Evolutionary conservation across 2,888 invertebrate genomes (phyloP), one percentile per base, ranked within the genome.

Genomic region (Drosophila neonasuta): DNA sequence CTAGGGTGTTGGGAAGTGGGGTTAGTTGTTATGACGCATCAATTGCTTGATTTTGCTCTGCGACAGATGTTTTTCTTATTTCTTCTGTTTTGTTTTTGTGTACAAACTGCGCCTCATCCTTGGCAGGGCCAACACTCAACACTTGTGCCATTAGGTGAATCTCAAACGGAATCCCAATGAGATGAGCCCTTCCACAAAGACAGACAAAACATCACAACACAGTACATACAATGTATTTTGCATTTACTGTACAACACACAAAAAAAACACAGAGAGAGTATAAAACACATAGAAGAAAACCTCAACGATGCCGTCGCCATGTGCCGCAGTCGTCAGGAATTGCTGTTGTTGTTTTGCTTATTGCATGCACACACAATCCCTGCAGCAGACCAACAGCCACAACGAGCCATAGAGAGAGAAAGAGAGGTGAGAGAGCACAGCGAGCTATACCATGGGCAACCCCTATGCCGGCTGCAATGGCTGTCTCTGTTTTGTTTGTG

Each of bases 231-330:
- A 70, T 79, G 72, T 76, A 80, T 81, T 81, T 81, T 79, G 81
- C 81, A 84, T 77, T 81, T 81, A 81, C 84, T 81, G 81, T 84
- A 81, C 84, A 81, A 60, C 44, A 61, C 59, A 48, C 17, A 17
- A 17, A 61, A 45, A 45, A 68, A 44, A 65, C 7, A 63, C 20
- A 61, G 32, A 67, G 45, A 41, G 15, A 49, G 24, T 24, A 57
- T 10, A n/a, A 44, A n/a, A 36, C 34, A 36, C 34, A 36, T n/a
- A 36, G n/a, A 36, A 58, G 48, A 58, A 72, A 73, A 73, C 73
- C 73, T 73, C 73, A 73, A 65, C 67, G 67, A 52, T 71, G 74
- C 74, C 73, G 60, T 61, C 74, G 67, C 74, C 74, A 74, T 74
- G 71, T 74, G 74, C 74, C 41, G 63, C 45, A 52, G 42, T 55